Evolutionary conservation across 2,113 vertebrate species (phyloP).

Genomic region (Centropus unirufus): DNA sequence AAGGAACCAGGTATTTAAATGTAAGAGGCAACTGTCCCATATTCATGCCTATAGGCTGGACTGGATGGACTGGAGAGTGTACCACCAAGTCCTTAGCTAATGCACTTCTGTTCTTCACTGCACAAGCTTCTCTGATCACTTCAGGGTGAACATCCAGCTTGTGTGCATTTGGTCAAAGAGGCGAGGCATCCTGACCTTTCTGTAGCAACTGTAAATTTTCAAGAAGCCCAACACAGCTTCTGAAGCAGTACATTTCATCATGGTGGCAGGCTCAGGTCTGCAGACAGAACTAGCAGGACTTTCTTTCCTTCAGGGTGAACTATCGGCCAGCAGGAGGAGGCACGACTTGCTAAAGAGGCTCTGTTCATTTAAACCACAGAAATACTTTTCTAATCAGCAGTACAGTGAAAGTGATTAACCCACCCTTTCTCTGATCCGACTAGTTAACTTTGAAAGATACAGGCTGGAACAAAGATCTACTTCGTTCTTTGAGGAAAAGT

Average conservation of each 20-base stretch:
- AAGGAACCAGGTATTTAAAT: background rate
- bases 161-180: background rate
- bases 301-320: background rate
- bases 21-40: background rate
- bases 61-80: background rate
- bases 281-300: background rate
- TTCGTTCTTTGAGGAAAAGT: background rate
- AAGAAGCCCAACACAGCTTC: background rate
- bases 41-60: background rate
- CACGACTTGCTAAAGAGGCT: background rate
- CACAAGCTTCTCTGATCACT: background rate
- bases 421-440: background rate
- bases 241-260: background rate
- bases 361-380: background rate
- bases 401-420: background rate
- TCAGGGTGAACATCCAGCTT: fast-evolving
- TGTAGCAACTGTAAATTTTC: background rate
- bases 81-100: background rate
- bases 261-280: background rate
- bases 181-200: background rate
- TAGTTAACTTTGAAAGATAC: background rate
- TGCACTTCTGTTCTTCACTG: background rate
- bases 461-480: background rate
- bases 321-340: background rate
- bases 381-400: background rate